These are phyloP conservation scores for Acanthurus leucopareius DNA, from an alignment of 2,797 vertebrate species.

Conservation along the genomic window DNA sequence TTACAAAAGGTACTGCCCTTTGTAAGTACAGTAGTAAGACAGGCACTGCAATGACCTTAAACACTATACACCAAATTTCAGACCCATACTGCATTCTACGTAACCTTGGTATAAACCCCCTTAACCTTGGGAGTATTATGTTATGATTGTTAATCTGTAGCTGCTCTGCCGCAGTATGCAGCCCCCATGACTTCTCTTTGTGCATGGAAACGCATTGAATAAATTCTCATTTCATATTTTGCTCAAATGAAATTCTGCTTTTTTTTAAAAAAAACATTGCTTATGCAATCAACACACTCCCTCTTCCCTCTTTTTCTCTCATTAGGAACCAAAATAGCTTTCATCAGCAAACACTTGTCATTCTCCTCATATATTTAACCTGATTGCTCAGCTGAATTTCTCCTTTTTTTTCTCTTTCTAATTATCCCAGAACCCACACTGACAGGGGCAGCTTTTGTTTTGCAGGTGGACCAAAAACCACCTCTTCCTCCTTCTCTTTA, in stretches of 20 bases:
- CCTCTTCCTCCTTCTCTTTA: conserved; percentile 4
- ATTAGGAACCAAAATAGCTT: conserved; percentile 12
- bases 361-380: conserved; percentile 8
- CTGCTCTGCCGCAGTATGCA: not conserved
- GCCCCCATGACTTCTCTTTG: not conserved
- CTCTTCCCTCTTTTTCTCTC: not conserved
- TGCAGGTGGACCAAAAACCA: conserved; percentile 12
- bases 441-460: conserved; percentile 4
- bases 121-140: not conserved
- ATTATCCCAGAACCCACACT: not conserved
- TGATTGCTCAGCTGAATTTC: not conserved
- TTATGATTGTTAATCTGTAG: not conserved
- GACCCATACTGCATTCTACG: not conserved
- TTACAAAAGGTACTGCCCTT: not conserved
- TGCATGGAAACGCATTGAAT: not conserved
- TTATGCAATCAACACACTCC: not conserved
- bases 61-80: not conserved
- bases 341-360: conserved; percentile 24
- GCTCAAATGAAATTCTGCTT: not conserved
- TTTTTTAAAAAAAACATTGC: not conserved
- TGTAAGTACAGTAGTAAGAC: not conserved
- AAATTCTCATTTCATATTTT: not conserved
- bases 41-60: not conserved
- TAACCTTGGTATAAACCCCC: not conserved
- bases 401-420: not conserved